Conservation (phyloP, 2,113 vertebrate genomes). For the Microcebus lehilahytsara region DNA sequence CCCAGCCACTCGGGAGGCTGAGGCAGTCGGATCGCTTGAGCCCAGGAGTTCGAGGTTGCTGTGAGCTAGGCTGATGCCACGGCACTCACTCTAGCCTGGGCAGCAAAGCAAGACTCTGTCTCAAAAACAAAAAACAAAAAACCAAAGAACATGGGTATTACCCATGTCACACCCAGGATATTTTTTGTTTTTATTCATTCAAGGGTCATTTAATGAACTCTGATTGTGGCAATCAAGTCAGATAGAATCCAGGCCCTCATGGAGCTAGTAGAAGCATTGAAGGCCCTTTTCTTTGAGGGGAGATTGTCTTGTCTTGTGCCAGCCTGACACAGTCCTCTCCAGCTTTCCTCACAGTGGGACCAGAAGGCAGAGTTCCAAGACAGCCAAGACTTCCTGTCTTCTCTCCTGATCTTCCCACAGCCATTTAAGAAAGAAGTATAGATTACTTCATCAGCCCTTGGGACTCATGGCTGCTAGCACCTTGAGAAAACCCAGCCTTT, state of each 20-base stretch:
- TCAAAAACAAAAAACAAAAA: too few relatives aligned
- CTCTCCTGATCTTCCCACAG: neutral
- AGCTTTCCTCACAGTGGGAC: neutral
- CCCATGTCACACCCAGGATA: neutral
- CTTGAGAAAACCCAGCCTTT: neutral
- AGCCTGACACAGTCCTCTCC: neutral
- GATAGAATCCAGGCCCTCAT: neutral
- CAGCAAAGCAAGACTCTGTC: too few relatives aligned
- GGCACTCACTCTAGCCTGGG: too few relatives aligned
- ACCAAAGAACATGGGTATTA: neutral
- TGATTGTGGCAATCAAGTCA: neutral
- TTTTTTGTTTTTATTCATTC: constrained; percentile 3
- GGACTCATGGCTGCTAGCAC: neutral
- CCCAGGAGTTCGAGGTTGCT: too few relatives aligned
- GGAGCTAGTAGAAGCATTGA: neutral
- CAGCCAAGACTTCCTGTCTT: neutral
- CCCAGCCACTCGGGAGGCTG: too few relatives aligned
- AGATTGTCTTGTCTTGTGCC: neutral
- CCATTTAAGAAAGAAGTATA: neutral
- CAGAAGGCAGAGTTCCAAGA: neutral
- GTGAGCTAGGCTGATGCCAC: too few relatives aligned
- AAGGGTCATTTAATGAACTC: neutral
- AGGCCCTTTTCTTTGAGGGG: neutral
- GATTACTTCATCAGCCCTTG: neutral
- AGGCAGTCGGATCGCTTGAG: too few relatives aligned